Conservation (phyloP, 2,797 vertebrate species). For the Tokudaia tokunoshimensis region DNA sequence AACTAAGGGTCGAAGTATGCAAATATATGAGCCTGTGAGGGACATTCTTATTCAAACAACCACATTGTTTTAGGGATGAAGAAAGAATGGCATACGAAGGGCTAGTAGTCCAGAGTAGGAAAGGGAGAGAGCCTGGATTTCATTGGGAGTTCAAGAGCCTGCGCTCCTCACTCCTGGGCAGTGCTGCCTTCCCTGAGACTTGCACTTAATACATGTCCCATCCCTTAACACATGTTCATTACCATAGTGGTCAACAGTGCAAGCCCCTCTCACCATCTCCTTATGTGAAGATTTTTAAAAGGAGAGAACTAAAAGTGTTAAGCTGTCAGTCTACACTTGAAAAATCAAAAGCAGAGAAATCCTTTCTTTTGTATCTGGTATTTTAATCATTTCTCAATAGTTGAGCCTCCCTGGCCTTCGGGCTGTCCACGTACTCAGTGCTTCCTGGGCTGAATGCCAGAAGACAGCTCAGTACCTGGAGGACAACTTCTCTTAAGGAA, state of each 20-base stretch:
- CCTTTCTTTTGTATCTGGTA: neutral
- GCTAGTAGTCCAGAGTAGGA: neutral
- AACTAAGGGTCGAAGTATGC: neutral
- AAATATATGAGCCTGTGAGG: neutral
- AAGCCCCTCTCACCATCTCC: neutral
- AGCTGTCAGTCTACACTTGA: neutral
- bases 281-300: constrained; percentile 40
- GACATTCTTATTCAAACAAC: neutral
- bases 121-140: neutral
- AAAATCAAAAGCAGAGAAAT: constrained; percentile 50
- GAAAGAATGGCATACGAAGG: neutral
- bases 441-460: neutral
- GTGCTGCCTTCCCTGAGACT: no score
- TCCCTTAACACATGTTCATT: neutral
- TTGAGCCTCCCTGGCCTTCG: neutral
- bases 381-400: constrained; percentile 15
- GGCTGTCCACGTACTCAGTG: neutral
- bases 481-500: neutral
- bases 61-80: neutral
- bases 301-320: constrained; percentile 12
- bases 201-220: neutral
- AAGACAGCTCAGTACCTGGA: neutral
- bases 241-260: neutral
- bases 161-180: fast-evolving
- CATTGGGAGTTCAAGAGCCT: neutral